Conservation (phyloP, 1,140 invertebrate species). For the Panonychus citri region DNA sequence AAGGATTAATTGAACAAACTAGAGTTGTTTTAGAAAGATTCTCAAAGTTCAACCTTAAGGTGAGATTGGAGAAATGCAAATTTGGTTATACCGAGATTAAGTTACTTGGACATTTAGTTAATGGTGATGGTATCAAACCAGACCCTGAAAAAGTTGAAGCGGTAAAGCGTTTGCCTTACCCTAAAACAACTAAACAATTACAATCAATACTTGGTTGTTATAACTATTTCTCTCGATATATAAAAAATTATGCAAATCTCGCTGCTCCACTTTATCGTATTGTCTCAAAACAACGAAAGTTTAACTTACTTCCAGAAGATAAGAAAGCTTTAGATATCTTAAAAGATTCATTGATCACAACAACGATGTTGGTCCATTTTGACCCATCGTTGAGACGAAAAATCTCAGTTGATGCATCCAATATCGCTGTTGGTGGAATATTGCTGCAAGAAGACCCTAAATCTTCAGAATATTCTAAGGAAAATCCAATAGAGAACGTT, state of each 20-base stretch:
- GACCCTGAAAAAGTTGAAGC: slow-evolving; percentile 19
- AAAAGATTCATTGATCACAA: slow-evolving; percentile 11
- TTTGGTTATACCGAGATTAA: slow-evolving; percentile 9
- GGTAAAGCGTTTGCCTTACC: slow-evolving; percentile 13
- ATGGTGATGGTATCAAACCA: slow-evolving; percentile 18
- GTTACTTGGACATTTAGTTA: slow-evolving; percentile 21
- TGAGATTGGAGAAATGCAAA: too few relatives aligned
- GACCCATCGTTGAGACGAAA: neutral
- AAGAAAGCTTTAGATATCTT: slow-evolving; percentile 4
- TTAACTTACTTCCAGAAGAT: neutral
- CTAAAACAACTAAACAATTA: slow-evolving; percentile 19
- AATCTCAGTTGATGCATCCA: neutral
- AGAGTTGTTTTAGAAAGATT: slow-evolving; percentile 14
- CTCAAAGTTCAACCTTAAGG: slow-evolving; percentile 12
- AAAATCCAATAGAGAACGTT: too few relatives aligned
- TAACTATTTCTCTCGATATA: too few relatives aligned
- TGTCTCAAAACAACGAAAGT: slow-evolving; percentile 4
- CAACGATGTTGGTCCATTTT: neutral
- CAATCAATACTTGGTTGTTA: slow-evolving; percentile 24
- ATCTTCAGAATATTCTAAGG: too few relatives aligned
- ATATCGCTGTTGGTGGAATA: neutral
- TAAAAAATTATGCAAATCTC: slow-evolving; percentile 19
- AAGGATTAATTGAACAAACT: neutral
- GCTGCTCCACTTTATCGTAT: slow-evolving; percentile 19
- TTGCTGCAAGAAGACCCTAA: too few relatives aligned